Conservation (phyloP, 2,888 invertebrate genomes). For the Tolmerus cingulatus region DNA sequence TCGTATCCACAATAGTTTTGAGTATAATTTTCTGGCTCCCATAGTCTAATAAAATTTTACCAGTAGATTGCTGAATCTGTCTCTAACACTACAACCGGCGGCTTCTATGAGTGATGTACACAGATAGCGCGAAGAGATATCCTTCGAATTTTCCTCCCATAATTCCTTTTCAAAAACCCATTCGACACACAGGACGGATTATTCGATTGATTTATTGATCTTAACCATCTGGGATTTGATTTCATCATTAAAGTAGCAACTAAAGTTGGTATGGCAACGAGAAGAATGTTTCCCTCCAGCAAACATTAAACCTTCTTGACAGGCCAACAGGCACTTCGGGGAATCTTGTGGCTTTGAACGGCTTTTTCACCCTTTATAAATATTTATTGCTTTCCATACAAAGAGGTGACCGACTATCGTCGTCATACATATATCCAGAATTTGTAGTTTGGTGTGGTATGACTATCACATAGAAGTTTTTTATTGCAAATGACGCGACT, state of each 20-base stretch:
- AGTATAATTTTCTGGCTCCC: neutral
- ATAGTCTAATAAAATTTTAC: neutral
- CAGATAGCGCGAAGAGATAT: neutral
- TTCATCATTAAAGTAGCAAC: conserved; percentile 11
- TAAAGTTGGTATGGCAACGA: neutral
- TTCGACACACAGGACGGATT: neutral
- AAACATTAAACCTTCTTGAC: neutral
- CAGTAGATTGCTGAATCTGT: neutral
- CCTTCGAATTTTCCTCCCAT: neutral
- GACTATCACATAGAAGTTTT: neutral
- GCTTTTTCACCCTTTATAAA: neutral
- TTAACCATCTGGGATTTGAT: conserved; percentile 10
- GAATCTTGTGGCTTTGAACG: neutral
- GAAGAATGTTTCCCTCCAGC: neutral
- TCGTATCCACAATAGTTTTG: neutral
- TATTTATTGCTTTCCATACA: neutral
- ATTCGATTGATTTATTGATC: conserved; percentile 15
- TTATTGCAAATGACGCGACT: neutral
- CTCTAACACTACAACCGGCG: neutral
- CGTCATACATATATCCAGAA: neutral
- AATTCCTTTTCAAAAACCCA: neutral
- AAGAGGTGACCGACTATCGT: neutral
- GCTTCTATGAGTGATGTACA: no score
- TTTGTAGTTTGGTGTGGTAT: neutral
- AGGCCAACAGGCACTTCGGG: neutral